phyloP scores from a whole-genome alignment of 2,888 invertebrate genomes.

The Rhyacophila evoluta region DNA sequence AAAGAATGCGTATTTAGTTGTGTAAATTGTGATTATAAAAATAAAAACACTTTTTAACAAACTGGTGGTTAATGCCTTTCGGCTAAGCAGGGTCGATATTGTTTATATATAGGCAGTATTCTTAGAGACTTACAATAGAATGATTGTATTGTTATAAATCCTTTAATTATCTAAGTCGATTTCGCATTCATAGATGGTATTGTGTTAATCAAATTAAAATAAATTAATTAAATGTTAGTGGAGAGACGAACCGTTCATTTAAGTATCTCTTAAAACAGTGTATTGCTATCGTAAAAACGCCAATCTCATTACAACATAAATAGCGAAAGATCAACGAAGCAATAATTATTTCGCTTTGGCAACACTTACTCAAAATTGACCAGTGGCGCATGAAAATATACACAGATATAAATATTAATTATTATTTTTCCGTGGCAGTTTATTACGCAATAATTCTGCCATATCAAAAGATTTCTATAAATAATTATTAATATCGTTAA shows the following conservation, averaged over 20 bases:
- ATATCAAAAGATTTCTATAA: too few relatives aligned
- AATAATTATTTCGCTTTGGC: constrained; percentile 15
- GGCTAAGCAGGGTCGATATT: too few relatives aligned
- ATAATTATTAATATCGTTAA: too few relatives aligned
- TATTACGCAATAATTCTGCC: too few relatives aligned
- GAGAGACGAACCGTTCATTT: neutral
- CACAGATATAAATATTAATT: neutral
- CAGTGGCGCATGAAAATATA: neutral
- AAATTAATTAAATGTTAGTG: neutral
- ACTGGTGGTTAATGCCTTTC: too few relatives aligned
- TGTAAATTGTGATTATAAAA: too few relatives aligned
- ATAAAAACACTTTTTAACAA: too few relatives aligned
- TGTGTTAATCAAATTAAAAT: neutral
- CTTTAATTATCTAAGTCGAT: neutral
- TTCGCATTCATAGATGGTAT: neutral
- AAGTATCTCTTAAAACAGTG: neutral
- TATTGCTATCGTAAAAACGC: constrained; percentile 8
- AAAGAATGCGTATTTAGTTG: too few relatives aligned
- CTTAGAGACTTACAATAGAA: too few relatives aligned
- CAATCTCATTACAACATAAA: neutral
- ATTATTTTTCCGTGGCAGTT: too few relatives aligned
- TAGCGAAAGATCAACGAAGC: constrained; percentile 12
- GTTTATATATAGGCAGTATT: too few relatives aligned
- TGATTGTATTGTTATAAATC: neutral
- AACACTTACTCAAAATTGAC: constrained; percentile 10